Conservation (phyloP, 2,797 vertebrate genomes). For the Chaetophractus vellerosus region DNA sequence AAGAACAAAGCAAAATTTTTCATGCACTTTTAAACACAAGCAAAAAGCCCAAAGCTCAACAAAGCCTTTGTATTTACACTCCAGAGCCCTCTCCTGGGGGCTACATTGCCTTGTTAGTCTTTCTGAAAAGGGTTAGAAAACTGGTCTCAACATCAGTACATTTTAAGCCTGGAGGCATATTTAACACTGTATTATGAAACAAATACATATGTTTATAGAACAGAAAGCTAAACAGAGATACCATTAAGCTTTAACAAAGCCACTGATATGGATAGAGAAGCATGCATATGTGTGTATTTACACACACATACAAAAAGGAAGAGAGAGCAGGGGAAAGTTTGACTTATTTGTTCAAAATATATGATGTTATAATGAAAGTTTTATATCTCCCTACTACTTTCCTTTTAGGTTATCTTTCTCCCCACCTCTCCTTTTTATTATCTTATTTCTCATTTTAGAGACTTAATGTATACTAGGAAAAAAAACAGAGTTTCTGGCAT, state of each 20-base stretch:
- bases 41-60: neutral
- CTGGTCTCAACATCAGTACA: neutral
- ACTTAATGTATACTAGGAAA: neutral
- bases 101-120: neutral
- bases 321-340: neutral
- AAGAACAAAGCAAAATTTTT: neutral
- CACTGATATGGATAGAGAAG: neutral
- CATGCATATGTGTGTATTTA: neutral
- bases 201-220: neutral
- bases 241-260: neutral
- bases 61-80: neutral
- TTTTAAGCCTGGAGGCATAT: neutral
- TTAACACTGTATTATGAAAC: neutral
- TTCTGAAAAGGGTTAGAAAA: neutral
- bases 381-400: neutral
- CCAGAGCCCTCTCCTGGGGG: neutral
- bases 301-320: neutral
- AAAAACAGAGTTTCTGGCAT: no score
- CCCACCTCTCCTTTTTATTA: neutral
- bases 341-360: neutral
- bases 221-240: neutral
- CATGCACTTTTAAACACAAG: neutral
- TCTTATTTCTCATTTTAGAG: neutral
- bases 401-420: neutral
- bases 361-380: neutral